These are phyloP conservation scores for Rosalia funebris DNA, from an alignment of 2,888 invertebrate genomes.

Conservation along the genomic window DNA sequence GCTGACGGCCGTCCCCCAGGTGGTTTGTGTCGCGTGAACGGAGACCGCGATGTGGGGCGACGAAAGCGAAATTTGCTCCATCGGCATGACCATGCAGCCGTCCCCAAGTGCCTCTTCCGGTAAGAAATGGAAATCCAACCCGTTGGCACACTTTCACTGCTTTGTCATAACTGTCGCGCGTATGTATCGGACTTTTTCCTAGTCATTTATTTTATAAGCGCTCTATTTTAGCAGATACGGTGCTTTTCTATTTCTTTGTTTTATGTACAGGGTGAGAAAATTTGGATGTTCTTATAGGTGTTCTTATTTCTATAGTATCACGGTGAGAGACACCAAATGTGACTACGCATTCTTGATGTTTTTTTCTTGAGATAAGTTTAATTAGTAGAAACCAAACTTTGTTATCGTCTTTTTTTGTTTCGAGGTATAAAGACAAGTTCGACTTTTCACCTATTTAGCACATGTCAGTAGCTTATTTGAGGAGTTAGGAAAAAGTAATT, in stretches of 20 bases:
- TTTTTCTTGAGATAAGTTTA: background rate
- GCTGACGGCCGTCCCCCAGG: constrained; percentile 6
- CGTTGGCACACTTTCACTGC: too few relatives aligned
- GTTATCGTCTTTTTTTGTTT: background rate
- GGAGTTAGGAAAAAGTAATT: background rate
- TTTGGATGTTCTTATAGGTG: too few relatives aligned
- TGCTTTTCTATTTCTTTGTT: too few relatives aligned
- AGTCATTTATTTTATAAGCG: too few relatives aligned
- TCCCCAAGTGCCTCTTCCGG: constrained; percentile 81
- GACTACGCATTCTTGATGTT: background rate
- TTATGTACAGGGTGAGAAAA: too few relatives aligned
- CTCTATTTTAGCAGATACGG: too few relatives aligned
- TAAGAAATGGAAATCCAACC: constrained; percentile 60
- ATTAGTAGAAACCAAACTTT: background rate
- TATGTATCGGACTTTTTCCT: too few relatives aligned
- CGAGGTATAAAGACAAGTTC: background rate
- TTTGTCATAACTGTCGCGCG: too few relatives aligned
- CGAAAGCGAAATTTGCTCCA: constrained; percentile 83
- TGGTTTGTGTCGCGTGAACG: background rate
- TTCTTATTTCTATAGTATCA: too few relatives aligned
- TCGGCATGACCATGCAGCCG: constrained; percentile 83
- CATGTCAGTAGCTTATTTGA: background rate
- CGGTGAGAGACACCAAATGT: too few relatives aligned
- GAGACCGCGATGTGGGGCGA: constrained; percentile 72
- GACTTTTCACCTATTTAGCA: background rate